These are phyloP conservation scores for Diadegma fenestrale DNA, from an alignment of 2,888 invertebrate species.

Conservation along the genomic window DNA sequence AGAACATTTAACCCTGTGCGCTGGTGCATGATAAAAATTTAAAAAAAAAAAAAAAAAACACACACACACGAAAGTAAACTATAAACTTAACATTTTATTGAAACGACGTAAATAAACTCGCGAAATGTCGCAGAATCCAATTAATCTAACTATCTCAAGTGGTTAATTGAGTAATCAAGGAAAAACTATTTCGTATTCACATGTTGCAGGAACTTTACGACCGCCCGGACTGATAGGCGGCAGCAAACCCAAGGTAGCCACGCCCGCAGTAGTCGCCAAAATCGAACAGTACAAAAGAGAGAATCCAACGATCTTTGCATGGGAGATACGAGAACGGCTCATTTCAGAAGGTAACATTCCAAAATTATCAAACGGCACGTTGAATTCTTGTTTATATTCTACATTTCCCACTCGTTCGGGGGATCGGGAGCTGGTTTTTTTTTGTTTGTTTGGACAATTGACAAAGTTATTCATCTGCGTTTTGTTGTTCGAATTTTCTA, in stretches of 20 bases:
- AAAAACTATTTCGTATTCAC: slow-evolving; percentile 5
- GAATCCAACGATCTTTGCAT: slow-evolving; percentile 99
- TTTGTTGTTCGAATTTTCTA: background rate
- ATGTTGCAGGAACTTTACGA: slow-evolving; percentile 92
- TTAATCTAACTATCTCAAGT: slow-evolving; percentile 17
- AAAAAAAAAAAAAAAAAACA: background rate
- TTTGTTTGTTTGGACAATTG: background rate
- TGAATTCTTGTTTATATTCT: slow-evolving; percentile 12
- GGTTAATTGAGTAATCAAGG: background rate
- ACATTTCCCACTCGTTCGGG: background rate
- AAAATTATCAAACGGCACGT: slow-evolving; percentile 34
- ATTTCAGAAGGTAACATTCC: slow-evolving; percentile 95
- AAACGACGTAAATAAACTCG: background rate
- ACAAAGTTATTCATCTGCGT: background rate
- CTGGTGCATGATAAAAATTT: background rate
- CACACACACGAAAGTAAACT: too few relatives aligned
- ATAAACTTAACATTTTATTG: background rate
- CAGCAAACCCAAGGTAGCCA: slow-evolving; percentile 98
- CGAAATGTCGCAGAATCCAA: background rate
- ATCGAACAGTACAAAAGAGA: slow-evolving; percentile 99
- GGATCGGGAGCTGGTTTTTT: background rate
- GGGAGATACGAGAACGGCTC: slow-evolving; percentile 98
- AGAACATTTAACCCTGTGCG: background rate
- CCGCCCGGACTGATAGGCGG: slow-evolving; percentile 97
- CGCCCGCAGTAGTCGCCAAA: slow-evolving; percentile 98